Conservation (phyloP, 2,113 vertebrate genomes). For the Pristiophorus japonicus region DNA sequence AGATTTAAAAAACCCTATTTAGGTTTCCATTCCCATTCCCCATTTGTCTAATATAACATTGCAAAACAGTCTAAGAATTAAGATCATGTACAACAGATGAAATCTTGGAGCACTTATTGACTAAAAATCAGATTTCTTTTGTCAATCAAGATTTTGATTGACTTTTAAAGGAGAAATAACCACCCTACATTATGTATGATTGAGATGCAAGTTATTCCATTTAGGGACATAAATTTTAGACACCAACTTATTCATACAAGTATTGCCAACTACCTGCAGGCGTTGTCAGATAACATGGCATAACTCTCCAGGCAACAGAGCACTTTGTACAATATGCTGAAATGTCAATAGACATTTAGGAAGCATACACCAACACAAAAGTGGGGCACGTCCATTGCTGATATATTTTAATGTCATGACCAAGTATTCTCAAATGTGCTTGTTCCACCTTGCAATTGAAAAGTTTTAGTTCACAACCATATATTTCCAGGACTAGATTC, state of each 20-base stretch:
- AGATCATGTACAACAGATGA: not conserved
- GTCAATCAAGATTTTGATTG: not conserved
- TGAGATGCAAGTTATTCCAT: not conserved
- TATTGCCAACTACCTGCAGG: not conserved
- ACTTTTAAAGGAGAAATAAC: slow-evolving; percentile 1
- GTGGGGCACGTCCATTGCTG: not conserved
- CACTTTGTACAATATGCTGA: not conserved
- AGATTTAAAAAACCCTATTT: not conserved
- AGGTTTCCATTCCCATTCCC: not conserved
- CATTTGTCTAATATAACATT: not conserved
- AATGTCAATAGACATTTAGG: not conserved
- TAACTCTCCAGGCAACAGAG: not conserved
- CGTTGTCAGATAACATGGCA: not conserved
- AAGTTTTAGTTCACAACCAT: not conserved
- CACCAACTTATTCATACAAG: not conserved
- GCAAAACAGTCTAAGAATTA: not conserved
- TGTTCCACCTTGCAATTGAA: not conserved
- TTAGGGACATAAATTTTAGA: not conserved
- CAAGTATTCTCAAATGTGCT: not conserved
- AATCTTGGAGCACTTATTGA: not conserved
- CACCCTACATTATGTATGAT: not conserved
- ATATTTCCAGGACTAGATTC: not conserved
- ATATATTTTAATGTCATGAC: not conserved
- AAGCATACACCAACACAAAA: not conserved
- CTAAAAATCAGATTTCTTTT: not conserved